Conservation (phyloP, 2,797 vertebrate genomes). For the Tinamus major region DNA sequence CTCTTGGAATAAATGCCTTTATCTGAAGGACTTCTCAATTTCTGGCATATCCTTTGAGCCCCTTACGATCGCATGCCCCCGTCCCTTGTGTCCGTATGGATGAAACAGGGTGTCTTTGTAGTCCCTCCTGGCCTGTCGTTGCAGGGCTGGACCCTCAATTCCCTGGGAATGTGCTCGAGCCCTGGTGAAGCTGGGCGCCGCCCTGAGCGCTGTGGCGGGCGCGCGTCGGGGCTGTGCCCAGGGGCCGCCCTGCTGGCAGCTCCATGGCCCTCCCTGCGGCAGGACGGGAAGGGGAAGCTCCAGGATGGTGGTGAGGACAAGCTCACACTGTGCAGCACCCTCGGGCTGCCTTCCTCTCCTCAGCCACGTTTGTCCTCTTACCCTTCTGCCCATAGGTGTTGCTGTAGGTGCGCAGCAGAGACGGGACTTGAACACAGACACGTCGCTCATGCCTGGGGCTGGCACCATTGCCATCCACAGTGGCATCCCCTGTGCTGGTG, state of each 20-base stretch:
- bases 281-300: rapidly evolving
- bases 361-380: neutral
- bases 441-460: neutral
- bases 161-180: neutral
- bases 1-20: neutral
- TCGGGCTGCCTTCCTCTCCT: neutral
- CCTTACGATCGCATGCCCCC: rapidly evolving
- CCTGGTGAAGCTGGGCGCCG: rapidly evolving
- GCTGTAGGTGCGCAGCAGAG: neutral
- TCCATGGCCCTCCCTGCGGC: rapidly evolving
- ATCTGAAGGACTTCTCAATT: too few species aligned
- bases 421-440: neutral
- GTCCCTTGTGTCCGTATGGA: neutral
- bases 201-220: neutral
- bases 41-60: neutral
- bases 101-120: neutral
- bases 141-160: neutral
- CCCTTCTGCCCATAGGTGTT: neutral
- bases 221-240: neutral
- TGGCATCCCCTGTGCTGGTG: neutral
- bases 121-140: rapidly evolving
- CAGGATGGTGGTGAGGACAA: neutral
- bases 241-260: rapidly evolving
- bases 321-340: neutral
- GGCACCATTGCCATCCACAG: neutral